Percentiles rank a stretch among this genome's conserved stretches.
Conservation (phyloP, 2,113 vertebrate genomes). For the Leucopternis melanops region DNA sequence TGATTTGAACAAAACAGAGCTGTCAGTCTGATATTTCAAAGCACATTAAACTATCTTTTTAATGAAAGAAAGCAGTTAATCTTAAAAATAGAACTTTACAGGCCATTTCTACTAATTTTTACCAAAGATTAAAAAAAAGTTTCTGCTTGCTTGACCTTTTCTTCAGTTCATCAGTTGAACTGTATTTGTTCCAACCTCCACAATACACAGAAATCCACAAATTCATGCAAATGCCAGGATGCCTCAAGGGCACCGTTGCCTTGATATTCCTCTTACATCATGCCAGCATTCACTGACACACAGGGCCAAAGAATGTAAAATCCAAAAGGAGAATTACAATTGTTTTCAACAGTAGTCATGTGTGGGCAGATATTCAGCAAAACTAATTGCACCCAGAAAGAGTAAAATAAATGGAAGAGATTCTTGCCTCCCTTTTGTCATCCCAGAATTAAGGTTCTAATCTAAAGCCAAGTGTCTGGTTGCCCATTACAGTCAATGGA, state of each 20-base stretch:
- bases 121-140: not conserved
- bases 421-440: not conserved
- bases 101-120: not conserved
- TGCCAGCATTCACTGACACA: not conserved
- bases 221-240: not conserved
- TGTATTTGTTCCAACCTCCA: not conserved
- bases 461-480: not conserved
- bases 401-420: not conserved
- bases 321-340: not conserved
- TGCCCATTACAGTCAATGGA: not conserved
- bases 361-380: not conserved
- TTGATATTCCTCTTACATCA: not conserved
- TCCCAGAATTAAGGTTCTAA: not conserved
- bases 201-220: not conserved
- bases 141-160: not conserved
- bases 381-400: not conserved
- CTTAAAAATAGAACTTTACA: not conserved
- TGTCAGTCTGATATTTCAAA: constrained; percentile 16
- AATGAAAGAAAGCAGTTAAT: not conserved
- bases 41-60: not conserved
- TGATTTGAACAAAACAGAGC: constrained; percentile 33
- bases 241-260: not conserved
- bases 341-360: not conserved
- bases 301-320: not conserved
- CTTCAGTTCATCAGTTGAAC: not conserved